Conservation (phyloP, 2,888 invertebrate genomes). For the Drosophila parthenogenetica region DNA sequence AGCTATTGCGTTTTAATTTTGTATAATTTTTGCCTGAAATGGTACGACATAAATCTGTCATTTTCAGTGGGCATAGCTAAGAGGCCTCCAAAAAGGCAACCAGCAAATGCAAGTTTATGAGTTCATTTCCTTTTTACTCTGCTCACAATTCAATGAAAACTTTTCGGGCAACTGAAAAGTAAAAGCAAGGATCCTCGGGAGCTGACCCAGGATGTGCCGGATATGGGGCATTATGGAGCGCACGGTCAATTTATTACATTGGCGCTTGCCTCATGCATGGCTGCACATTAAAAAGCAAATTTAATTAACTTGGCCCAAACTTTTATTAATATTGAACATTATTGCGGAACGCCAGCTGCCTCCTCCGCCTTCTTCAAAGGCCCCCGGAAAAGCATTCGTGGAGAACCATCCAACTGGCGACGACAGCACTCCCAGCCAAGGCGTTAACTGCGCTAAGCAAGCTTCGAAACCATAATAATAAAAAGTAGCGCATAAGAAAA, state of each 20-base stretch:
- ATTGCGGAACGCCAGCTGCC: conserved; percentile 52
- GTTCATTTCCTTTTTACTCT: conserved; percentile 32
- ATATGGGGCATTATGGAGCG: conserved; percentile 63
- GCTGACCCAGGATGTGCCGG: conserved; percentile 22
- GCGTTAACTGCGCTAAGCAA: conserved; percentile 68
- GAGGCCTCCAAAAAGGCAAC: conserved; percentile 1
- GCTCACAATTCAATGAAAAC: conserved; percentile 26
- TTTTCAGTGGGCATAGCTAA: conserved; percentile 20
- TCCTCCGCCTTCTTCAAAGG: neutral
- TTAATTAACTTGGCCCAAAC: conserved; percentile 78
- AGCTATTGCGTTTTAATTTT: conserved; percentile 2
- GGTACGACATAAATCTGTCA: conserved; percentile 29
- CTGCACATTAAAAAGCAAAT: conserved; percentile 78
- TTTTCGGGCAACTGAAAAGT: conserved; percentile 12
- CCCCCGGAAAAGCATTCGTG: neutral
- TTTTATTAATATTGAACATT: conserved; percentile 79
- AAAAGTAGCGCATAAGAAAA: conserved; percentile 76
- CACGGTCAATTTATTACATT: conserved; percentile 77
- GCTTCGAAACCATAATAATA: conserved; percentile 64
- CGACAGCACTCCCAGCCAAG: conserved; percentile 12
- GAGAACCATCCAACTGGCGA: neutral
- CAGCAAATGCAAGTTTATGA: conserved; percentile 38
- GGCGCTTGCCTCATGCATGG: conserved; percentile 71
- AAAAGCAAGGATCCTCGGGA: neutral
- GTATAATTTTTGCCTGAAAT: conserved; percentile 1